A percentile compares a stretch with the other conserved stretches of the same genome.
These are phyloP conservation scores for Calonectris borealis DNA, from an alignment of 2,113 vertebrate species.

Conservation along the genomic window DNA sequence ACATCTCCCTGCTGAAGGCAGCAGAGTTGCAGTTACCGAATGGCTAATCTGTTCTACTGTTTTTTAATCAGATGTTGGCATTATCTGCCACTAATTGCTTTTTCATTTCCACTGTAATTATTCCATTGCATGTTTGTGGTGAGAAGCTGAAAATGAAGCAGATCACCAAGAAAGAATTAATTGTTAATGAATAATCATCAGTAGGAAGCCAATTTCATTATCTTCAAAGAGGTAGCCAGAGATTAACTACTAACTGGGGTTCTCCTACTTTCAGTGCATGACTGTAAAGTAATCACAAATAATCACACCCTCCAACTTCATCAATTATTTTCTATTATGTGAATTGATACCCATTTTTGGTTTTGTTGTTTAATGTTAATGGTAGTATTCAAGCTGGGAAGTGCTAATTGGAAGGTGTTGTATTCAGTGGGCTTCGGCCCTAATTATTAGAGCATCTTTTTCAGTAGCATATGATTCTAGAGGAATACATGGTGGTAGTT, in stretches of 20 bases:
- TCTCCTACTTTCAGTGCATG: slow-evolving; percentile 75
- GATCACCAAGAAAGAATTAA: slow-evolving; percentile 84
- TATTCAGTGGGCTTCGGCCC: slow-evolving; percentile 71
- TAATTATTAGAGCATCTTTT: slow-evolving; percentile 81
- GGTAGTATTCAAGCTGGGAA: slow-evolving; percentile 75
- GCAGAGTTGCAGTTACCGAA: slow-evolving; percentile 49
- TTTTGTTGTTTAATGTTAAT: slow-evolving; percentile 82
- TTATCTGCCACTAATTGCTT: slow-evolving; percentile 84
- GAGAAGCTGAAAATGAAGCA: slow-evolving; percentile 83
- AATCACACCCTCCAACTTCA: slow-evolving; percentile 83
- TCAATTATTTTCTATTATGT: slow-evolving; percentile 86
- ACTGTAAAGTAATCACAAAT: slow-evolving; percentile 83
- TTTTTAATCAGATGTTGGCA: slow-evolving; percentile 83
- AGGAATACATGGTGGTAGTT: slow-evolving; percentile 55
- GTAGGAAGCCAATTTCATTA: slow-evolving; percentile 89
- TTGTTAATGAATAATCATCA: slow-evolving; percentile 89
- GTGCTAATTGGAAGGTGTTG: slow-evolving; percentile 87
- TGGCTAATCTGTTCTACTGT: slow-evolving; percentile 77
- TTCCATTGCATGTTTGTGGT: slow-evolving; percentile 82
- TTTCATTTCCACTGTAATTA: slow-evolving; percentile 84
- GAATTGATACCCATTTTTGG: slow-evolving; percentile 77
- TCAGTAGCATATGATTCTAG: slow-evolving; percentile 78
- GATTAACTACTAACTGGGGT: slow-evolving; percentile 77
- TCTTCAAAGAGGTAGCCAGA: slow-evolving; percentile 85
- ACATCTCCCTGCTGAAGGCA: slow-evolving; percentile 68